Evolutionary conservation across 1,140 invertebrate genomes (phyloP), one percentile per base, ranked within the genome.

Genomic region (Drosophila nasuta): DNA sequence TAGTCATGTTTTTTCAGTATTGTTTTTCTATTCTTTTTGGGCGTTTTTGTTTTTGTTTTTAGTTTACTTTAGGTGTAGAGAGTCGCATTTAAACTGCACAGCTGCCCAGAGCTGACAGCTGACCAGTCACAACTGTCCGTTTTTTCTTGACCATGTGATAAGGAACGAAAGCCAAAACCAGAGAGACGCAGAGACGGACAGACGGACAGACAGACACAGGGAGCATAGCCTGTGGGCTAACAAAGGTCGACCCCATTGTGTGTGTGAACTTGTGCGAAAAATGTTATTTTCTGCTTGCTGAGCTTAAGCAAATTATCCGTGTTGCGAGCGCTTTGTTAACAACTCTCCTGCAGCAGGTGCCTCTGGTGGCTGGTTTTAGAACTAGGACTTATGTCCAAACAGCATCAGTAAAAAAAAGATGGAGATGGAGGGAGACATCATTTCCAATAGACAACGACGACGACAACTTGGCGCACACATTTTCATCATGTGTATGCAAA

Each of bases 291-390:
- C 81, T 85, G 85, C 81, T 89, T 66, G 70, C 81, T 76, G 78
- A 71, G 77, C 78, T 88, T 89, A 89, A 89, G 85, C 81, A 89
- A 88, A 89, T 89, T 88, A 89, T 78, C 75, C 85, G 63, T 83
- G 65, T 81, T 67, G 67, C 64, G 49, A 54, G 60, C 49, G 49
- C 73, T 85, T 76, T 78, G 78, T 82, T 46, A 71, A 30, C 57
- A 13, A 17, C 35, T 46, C 38, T 43, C 11, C 11, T 43, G 41
- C 38, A 41, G 41, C 41, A 43, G 41, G 41, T 43, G 41, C 3
- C n/a, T 11, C 8, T 10, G 8, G 15, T n/a, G 46, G 5, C 15
- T 13, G 13, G 6, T 46, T 25, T 46, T 13, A 48, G 45, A 48
- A 15, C 10, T n/a, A 43, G 41, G 41, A 43, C n/a, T 13, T 43